Evolutionary conservation across 2,888 invertebrate species (phyloP), one percentile per base, ranked within the genome.

Genomic region (Drepanosiphum platanoidis): DNA sequence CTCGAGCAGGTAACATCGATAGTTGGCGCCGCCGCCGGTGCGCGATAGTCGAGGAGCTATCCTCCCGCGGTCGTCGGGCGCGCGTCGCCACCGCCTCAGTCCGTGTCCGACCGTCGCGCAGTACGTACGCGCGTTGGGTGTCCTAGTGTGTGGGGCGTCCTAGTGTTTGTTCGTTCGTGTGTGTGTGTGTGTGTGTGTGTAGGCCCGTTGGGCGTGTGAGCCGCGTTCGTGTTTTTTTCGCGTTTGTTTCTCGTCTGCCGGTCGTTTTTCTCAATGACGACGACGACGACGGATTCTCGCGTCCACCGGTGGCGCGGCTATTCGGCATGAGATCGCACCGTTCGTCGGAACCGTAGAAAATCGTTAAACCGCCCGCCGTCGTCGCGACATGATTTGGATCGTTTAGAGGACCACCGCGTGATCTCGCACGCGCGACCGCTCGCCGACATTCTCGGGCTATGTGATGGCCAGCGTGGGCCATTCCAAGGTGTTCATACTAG

Each of bases 401-500:
- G 30, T 8, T 32, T n/a, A 30, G 32, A 1, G 34, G 68, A 8
- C 18, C 13, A 32, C 32, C 2, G 3, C 66, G 32, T n/a, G n/a
- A n/a, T n/a, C n/a, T 11, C 32, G 66, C 4, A 30, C 11, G 18
- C 32, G 64, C 32, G 15, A 66, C 3, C 30, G n/a, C n/a, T 13
- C 34, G 68, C 18, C 68, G 34, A 66, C 18, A 68, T 64, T 30
- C 34, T 4, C 79, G 68, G 46, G 36, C 22, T 22, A 74, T 42
- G 79, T 84, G 91, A 97, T 97, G 97, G 96, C 97, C 93, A 96
- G 96, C 91, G 93, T 97, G 92, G 97, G 97, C 92, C 94, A 97
- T 89, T 96, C 96, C 90, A 97, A 97, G 93, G 97, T 97, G 91
- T 97, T 97, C 93, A 97, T 97, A 91, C 93, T 97, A 93, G 97